A percentile compares a stretch with the other conserved stretches of the same genome.
Evolutionary conservation across 2,888 invertebrate species (phyloP).

Genomic region (Agrochola macilenta): DNA sequence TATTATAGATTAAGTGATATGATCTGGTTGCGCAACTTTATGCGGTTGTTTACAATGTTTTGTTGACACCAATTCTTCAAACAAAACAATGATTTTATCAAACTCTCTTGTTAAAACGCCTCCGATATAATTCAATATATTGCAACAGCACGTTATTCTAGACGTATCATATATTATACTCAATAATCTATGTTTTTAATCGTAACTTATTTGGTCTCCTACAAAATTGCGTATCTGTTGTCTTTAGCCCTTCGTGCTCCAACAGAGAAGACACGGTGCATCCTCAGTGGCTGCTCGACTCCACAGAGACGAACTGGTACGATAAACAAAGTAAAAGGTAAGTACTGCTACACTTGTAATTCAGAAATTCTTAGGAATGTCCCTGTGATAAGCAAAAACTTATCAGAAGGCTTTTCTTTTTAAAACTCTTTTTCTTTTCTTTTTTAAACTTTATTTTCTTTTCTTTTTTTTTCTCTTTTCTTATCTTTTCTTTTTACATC

Average conservation of each 20-base stretch:
- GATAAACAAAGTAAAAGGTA: slow-evolving; percentile 84
- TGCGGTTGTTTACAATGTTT: slow-evolving; percentile 69
- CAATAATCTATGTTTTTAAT: background rate
- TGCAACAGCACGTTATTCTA: background rate
- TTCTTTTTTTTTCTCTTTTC: background rate
- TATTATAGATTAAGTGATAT: slow-evolving; percentile 19
- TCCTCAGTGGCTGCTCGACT: slow-evolving; percentile 92
- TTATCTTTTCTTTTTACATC: background rate
- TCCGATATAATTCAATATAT: background rate
- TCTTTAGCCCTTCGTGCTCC: slow-evolving; percentile 85
- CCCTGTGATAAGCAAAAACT: too few relatives aligned
- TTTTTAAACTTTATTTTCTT: background rate
- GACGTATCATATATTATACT: background rate
- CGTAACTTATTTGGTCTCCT: background rate
- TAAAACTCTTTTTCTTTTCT: background rate
- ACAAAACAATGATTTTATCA: slow-evolving; percentile 49
- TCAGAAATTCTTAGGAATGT: background rate
- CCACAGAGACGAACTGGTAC: slow-evolving; percentile 92
- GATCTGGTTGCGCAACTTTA: slow-evolving; percentile 46
- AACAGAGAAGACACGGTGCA: slow-evolving; percentile 92
- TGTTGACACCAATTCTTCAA: slow-evolving; percentile 63
- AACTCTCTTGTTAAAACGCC: background rate
- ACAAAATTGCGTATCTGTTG: slow-evolving; percentile 18
- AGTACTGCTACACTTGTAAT: slow-evolving; percentile 38
- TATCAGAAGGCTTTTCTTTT: background rate